Conservation (phyloP, 2,888 invertebrate genomes). For the Saturnia japonica region DNA sequence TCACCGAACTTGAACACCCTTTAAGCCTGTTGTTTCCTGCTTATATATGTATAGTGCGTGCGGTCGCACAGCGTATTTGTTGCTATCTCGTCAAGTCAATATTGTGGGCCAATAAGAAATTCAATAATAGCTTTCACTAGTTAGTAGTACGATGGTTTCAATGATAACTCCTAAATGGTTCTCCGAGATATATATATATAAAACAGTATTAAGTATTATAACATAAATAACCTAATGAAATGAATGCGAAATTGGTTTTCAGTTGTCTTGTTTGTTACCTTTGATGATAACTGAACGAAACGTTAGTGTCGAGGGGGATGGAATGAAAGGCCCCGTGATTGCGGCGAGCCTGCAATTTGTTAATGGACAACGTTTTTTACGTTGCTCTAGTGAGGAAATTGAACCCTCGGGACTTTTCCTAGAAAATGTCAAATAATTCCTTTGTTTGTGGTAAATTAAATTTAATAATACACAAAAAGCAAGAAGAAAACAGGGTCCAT, state of each 20-base stretch:
- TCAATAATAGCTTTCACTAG: too few species aligned
- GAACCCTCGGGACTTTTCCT: neutral
- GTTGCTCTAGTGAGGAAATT: slow-evolving; percentile 9
- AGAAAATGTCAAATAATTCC: slow-evolving; percentile 12
- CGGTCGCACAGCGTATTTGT: too few species aligned
- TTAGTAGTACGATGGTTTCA: too few species aligned
- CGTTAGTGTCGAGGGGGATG: slow-evolving; percentile 17
- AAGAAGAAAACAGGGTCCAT: too few species aligned
- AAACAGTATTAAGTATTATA: neutral
- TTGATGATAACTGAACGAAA: slow-evolving; percentile 25
- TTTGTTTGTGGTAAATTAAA: neutral
- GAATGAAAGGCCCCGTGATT: slow-evolving; percentile 24
- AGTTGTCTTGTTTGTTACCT: slow-evolving; percentile 26
- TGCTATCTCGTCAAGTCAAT: too few species aligned
- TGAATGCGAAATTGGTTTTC: slow-evolving; percentile 14
- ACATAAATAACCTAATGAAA: neutral
- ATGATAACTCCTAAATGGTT: too few species aligned
- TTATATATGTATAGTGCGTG: too few species aligned
- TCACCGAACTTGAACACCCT: too few species aligned
- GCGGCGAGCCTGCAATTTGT: slow-evolving; percentile 24
- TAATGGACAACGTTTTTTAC: slow-evolving; percentile 24
- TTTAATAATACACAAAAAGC: neutral
- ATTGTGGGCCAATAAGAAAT: too few species aligned
- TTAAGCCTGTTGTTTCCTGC: too few species aligned
- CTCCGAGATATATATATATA: neutral